Evolutionary conservation across 2,797 vertebrate species (phyloP).

Genomic region (Rhabdophis nuchalis): DNA sequence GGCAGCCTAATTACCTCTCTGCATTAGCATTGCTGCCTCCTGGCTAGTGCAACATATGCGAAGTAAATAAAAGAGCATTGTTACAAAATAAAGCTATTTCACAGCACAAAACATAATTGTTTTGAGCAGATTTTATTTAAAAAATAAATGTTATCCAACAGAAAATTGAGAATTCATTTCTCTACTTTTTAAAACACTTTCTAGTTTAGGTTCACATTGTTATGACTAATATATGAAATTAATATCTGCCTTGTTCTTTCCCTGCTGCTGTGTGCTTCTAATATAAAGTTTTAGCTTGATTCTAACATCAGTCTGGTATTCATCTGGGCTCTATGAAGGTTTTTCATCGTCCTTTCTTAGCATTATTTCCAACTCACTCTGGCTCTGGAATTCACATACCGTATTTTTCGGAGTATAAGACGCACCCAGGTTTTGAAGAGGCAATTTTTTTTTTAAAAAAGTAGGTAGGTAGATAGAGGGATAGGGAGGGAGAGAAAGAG

Average conservation of each 20-base stretch:
- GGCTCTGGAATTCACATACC: not conserved
- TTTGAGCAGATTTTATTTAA: not conserved
- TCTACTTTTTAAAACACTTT: not conserved
- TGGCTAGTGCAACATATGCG: not conserved
- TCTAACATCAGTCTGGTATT: not conserved
- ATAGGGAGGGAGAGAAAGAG: too few species aligned
- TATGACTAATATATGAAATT: not conserved
- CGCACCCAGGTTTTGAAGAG: too few species aligned
- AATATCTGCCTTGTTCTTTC: not conserved
- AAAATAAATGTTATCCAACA: not conserved
- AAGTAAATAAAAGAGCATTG: not conserved
- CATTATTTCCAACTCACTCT: not conserved
- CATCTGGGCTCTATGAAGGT: not conserved
- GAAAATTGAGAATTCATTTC: not conserved
- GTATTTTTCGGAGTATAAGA: too few species aligned
- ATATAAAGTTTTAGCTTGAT: not conserved
- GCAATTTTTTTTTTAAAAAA: too few species aligned
- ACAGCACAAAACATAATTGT: not conserved
- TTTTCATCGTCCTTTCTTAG: not conserved
- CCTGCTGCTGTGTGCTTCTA: conserved; percentile 2
- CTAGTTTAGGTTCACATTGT: not conserved
- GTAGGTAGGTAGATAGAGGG: too few species aligned
- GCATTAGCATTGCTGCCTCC: not conserved
- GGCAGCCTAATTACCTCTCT: not conserved
- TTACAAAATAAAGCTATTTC: conserved; percentile 28